Evolutionary conservation across 1,140 invertebrate species (phyloP), one percentile per base, ranked within the genome.

Genomic region (Drosophila elegans): DNA sequence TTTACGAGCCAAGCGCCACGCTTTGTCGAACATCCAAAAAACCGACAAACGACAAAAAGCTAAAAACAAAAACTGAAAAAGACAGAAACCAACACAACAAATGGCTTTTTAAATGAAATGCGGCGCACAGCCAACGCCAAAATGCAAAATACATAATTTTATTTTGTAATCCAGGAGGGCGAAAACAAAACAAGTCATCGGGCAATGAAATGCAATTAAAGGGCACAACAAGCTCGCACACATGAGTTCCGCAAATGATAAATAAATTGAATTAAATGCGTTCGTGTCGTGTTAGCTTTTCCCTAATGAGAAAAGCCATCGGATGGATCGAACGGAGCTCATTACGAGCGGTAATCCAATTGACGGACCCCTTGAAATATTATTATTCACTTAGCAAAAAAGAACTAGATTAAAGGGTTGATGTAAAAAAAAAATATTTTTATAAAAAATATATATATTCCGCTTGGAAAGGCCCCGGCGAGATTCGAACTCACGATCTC

Each of bases 401-500:
- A 49, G 29, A 74, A 74, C 49, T 74, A n/a, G 27, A 63, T 74
- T 74, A 74, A 39, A 36, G 25, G 9, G 27, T n/a, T 46, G 16
- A 42, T 34, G 12, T 38, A 3, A 25, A 67, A 39, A 13, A 16
- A 29, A 25, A 32, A 25, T 7, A 13, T 10, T 4, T 21, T 21
- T 21, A 21, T 21, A 21, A 7, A 27, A 72, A 51, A 73, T 29
- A 3, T 5, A 27, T 34, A 25, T 0, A 39, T 55, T 38, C 49
- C 13, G 9, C n/a, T 0, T 36, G n/a, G 46, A 74, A 44, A 92
- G 93, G 93, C 93, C 93, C 93, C 93, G 93, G 91, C 93, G 93
- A 93, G 93, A 94, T 94, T 94, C 93, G 93, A 94, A 94, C 93
- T 93, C 93, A 91, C 91, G 93, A 94, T 94, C 93, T 94, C 93